Conservation (phyloP, 1,140 invertebrate species). For the Heliconius hewitsoni region DNA sequence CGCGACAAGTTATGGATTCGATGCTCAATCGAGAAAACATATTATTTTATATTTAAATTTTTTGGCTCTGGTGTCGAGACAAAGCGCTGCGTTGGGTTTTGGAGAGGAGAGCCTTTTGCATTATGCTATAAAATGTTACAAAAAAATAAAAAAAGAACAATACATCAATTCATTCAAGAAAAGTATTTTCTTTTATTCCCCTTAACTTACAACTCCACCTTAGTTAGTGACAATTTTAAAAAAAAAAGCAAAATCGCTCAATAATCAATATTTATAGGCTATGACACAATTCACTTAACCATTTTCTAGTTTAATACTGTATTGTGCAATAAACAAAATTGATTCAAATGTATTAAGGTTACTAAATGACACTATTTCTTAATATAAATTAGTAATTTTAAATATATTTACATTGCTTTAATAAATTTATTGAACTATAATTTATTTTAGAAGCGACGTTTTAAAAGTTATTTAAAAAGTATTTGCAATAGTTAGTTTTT, state of each 20-base stretch:
- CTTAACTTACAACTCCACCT: background rate
- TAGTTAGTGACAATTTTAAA: background rate
- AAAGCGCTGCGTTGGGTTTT: no score
- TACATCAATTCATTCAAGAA: no score
- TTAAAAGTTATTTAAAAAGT: background rate
- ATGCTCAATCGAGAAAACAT: no score
- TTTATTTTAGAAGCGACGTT: background rate
- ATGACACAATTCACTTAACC: background rate
- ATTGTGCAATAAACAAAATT: background rate
- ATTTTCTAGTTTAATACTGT: background rate
- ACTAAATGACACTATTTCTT: background rate
- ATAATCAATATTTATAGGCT: background rate
- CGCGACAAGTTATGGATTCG: no score
- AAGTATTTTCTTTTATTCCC: background rate
- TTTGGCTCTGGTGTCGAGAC: no score
- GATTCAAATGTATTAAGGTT: background rate
- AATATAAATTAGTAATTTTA: conserved; percentile 3
- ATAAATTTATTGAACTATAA: background rate
- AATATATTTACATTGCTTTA: conserved; percentile 7
- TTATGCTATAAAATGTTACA: no score
- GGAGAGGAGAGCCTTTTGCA: no score
- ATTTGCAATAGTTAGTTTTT: no score
- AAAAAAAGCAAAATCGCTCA: background rate
- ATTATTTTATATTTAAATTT: no score
- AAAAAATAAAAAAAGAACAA: no score